Evolutionary conservation across 2,888 invertebrate species (phyloP), one percentile per base, ranked within the genome.

Genomic region (Pyrochroa serraticornis): DNA sequence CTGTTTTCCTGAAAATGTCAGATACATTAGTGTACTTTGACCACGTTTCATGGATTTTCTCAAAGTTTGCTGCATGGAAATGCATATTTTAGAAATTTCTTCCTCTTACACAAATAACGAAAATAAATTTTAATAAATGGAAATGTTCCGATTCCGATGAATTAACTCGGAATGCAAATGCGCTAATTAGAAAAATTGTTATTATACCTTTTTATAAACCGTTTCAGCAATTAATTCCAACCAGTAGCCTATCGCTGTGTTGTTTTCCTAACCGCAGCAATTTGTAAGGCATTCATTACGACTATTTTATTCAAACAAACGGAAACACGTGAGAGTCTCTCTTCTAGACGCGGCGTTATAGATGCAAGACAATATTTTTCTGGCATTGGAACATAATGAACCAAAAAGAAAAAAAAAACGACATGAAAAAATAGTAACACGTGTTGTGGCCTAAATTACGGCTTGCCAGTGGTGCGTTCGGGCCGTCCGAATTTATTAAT

Each of bases 401-500:
- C n/a, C 22, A n/a, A 37, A 42, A 37, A 13, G 37, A n/a, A 37
- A 42, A 37, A 13, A 35, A 35, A 46, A 55, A 48, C 43, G 47
- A 48, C 42, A 32, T 36, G 41, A 51, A 39, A 58, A 52, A 52
- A 36, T 36, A 8, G 44, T 10, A 47, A 52, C 58, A 58, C 51
- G 51, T 58, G 58, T 58, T 52, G 43, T 44, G 45, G 36, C n/a
- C 32, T 48, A 44, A 58, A 52, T 53, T 52, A 58, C 32, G 30
- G 43, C 43, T 48, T 47, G 42, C 51, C 30, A 57, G 39, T 57
- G 46, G 45, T 22, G 32, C 38, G 36, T 22, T 36, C 44, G 43
- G 38, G 47, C 35, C 44, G 14, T 22, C 38, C 45, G 48, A 53
- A 53, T 52, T 52, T 58, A 58, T 58, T 58, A 58, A 58, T 58